Evolutionary conservation across 2,888 invertebrate species (phyloP).

Genomic region (Rotaria magnacalcarata): DNA sequence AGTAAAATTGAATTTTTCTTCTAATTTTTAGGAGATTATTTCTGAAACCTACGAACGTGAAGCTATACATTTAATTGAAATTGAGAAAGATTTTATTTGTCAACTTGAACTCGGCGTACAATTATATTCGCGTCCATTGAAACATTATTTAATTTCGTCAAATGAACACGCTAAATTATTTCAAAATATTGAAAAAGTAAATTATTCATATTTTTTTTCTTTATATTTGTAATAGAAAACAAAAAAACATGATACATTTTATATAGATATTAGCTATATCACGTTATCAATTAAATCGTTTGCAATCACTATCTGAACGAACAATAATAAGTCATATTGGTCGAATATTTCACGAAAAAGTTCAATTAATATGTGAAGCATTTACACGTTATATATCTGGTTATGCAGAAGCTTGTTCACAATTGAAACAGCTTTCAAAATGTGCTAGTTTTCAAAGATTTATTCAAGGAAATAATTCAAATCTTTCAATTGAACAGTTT

Average conservation of each 20-base stretch:
- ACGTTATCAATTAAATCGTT: conserved; percentile 18
- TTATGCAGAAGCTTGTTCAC: neutral
- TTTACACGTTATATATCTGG: neutral
- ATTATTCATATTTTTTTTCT: neutral
- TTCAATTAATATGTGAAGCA: conserved; percentile 18
- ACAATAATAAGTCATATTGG: neutral
- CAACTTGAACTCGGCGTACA: conserved; percentile 11
- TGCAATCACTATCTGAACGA: neutral
- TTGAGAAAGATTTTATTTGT: neutral
- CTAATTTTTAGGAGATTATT: neutral
- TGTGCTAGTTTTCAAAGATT: conserved; percentile 24
- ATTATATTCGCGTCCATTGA: conserved; percentile 11
- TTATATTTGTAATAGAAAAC: neutral
- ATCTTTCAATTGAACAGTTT: neutral
- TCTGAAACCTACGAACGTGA: neutral
- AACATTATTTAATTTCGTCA: conserved; percentile 12
- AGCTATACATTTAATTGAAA: neutral
- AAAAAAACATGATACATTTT: too few relatives aligned
- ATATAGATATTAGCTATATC: neutral
- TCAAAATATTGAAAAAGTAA: conserved; percentile 30
- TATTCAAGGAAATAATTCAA: neutral
- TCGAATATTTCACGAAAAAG: conserved; percentile 20
- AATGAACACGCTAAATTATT: conserved; percentile 7
- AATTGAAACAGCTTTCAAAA: neutral
- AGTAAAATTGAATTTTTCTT: neutral